Conservation (phyloP, 2,797 vertebrate species). For the Fringilla coelebs region DNA sequence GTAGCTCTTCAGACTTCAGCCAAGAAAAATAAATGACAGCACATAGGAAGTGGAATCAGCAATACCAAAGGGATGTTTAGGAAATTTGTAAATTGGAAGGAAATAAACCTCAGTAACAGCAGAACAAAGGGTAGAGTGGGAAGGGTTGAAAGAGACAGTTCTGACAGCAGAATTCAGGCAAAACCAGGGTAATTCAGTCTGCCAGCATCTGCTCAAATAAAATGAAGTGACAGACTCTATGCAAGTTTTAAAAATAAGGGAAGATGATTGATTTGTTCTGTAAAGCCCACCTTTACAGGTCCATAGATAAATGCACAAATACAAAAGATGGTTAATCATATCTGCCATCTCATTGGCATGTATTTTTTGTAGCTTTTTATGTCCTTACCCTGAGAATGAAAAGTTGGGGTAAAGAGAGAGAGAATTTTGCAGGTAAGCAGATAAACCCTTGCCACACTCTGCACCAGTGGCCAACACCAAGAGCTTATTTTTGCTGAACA, state of each 20-base stretch:
- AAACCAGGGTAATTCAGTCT: not conserved
- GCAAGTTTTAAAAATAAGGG: not conserved
- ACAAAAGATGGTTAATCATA: not conserved
- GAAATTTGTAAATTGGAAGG: not conserved
- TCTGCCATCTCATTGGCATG: not conserved
- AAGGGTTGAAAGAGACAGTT: not conserved
- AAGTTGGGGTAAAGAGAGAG: not conserved
- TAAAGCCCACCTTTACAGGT: not conserved
- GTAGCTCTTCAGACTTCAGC: not conserved
- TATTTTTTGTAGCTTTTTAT: not conserved
- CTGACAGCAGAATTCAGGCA: not conserved
- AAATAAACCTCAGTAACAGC: not conserved
- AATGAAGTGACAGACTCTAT: not conserved
- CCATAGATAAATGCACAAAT: not conserved
- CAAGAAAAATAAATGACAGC: not conserved
- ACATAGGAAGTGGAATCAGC: not conserved
- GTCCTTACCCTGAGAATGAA: not conserved
- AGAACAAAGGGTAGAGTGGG: not conserved
- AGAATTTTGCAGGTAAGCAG: not conserved
- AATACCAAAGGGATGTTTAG: not conserved
- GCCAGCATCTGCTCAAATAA: not conserved
- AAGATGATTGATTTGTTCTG: not conserved
- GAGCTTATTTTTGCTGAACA: not conserved
- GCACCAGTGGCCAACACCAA: not conserved
- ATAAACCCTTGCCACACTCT: not conserved